phyloP scores from a whole-genome alignment of 2,797 vertebrate genomes.

The Sebastiscus tertius region DNA sequence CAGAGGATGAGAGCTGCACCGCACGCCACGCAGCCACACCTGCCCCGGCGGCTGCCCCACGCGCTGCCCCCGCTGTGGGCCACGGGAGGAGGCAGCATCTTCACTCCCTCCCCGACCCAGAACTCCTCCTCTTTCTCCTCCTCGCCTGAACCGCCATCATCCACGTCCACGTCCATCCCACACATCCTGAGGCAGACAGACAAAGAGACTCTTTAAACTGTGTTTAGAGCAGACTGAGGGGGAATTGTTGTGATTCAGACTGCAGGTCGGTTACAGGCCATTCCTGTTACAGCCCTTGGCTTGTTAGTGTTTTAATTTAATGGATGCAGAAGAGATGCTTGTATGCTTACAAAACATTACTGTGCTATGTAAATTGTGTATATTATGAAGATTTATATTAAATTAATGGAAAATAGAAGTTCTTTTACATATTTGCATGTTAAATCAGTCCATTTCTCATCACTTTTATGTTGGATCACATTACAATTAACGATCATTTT shows the following conservation, averaged over 20 bases:
- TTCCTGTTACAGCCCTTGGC: neutral
- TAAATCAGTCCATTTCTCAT: neutral
- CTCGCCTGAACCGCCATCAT: constrained; percentile 71
- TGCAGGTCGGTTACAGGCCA: neutral
- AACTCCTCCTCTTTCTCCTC: constrained; percentile 83
- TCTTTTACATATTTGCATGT: neutral
- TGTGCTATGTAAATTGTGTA: neutral
- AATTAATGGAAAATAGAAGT: neutral
- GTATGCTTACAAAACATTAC: neutral
- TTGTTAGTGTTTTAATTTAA: neutral
- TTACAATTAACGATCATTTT: too few relatives aligned
- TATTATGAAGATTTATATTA: neutral
- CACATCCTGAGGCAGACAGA: constrained; percentile 75
- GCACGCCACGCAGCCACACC: constrained; percentile 73
- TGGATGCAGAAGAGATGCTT: neutral
- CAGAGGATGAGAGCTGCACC: constrained; percentile 73
- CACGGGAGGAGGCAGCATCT: constrained; percentile 81
- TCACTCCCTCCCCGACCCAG: constrained; percentile 76
- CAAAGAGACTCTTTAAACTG: neutral
- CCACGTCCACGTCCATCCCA: constrained; percentile 78
- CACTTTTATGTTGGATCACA: neutral
- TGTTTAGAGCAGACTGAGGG: neutral
- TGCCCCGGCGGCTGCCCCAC: constrained; percentile 78
- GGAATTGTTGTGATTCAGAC: neutral
- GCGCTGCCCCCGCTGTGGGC: constrained; percentile 77